Conservation (phyloP, 2,888 invertebrate genomes). For the Cyclophora albipunctata region DNA sequence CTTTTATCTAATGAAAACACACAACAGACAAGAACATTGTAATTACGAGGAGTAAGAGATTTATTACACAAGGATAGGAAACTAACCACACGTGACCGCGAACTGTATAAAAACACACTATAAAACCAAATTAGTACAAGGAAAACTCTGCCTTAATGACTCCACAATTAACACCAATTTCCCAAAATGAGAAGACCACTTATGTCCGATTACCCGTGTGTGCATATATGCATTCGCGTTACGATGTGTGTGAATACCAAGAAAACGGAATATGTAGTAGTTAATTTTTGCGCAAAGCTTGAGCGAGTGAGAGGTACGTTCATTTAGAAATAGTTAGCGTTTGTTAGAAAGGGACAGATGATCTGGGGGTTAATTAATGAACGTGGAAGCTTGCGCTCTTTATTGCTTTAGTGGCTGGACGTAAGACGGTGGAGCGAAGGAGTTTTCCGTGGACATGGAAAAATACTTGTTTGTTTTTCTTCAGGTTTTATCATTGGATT, state of each 20-base stretch:
- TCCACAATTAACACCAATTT: constrained; percentile 54
- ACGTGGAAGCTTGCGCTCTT: constrained; percentile 76
- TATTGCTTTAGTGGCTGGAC: constrained; percentile 74
- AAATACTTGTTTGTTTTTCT: constrained; percentile 42
- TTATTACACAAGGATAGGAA: constrained; percentile 69
- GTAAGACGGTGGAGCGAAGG: constrained; percentile 70
- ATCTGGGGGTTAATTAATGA: constrained; percentile 74
- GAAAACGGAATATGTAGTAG: constrained; percentile 66
- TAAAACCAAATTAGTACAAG: constrained; percentile 34
- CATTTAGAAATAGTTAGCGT: constrained; percentile 68
- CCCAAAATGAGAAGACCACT: constrained; percentile 30
- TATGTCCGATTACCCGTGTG: constrained; percentile 32
- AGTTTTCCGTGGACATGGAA: constrained; percentile 61
- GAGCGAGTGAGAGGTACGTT: constrained; percentile 62
- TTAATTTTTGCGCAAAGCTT: constrained; percentile 77
- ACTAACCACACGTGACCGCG: constrained; percentile 67
- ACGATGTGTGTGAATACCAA: constrained; percentile 58
- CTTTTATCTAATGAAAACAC: constrained; percentile 66
- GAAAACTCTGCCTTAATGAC: constrained; percentile 52
- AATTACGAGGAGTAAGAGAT: constrained; percentile 72
- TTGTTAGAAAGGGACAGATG: constrained; percentile 56
- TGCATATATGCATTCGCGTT: constrained; percentile 68
- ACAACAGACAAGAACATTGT: constrained; percentile 72
- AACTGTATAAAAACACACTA: constrained; percentile 33
- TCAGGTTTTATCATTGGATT: constrained; percentile 14